Evolutionary conservation across 2,797 vertebrate genomes (phyloP).

Genomic region (Pelodytes ibericus): DNA sequence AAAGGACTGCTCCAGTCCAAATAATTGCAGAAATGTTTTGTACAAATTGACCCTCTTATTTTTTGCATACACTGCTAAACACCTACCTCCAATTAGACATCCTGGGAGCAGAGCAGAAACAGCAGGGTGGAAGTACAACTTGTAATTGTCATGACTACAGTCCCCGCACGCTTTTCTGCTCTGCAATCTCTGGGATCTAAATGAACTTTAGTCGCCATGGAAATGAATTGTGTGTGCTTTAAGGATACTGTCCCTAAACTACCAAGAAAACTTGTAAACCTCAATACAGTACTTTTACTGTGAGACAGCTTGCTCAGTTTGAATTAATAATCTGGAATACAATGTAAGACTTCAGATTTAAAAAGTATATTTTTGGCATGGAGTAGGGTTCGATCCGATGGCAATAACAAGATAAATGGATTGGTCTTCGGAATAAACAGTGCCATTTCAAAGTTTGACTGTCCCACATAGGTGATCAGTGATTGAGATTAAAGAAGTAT

Average conservation of each 20-base stretch:
- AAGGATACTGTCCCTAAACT: constrained; percentile 29
- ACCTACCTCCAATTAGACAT: constrained; percentile 43
- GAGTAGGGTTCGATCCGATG: no score
- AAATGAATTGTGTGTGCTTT: constrained; percentile 19
- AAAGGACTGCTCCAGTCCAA: not conserved
- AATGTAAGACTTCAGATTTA: no score
- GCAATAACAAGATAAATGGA: no score
- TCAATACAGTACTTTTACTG: not conserved
- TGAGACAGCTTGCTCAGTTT: not conserved
- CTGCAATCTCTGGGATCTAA: constrained; percentile 9
- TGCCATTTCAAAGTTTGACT: no score
- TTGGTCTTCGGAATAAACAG: no score
- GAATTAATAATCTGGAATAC: no score
- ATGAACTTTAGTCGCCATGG: constrained; percentile 33
- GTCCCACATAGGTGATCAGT: no score
- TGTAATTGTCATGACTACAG: constrained; percentile 50
- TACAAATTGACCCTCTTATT: constrained; percentile 40
- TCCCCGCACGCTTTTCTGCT: constrained; percentile 34
- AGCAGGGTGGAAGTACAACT: constrained; percentile 32
- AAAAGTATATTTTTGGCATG: no score
- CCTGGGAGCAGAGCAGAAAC: constrained; percentile 16
- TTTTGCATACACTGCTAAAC: constrained; percentile 12
- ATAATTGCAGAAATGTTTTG: constrained; percentile 38
- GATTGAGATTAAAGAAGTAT: no score
- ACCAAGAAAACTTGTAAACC: constrained; percentile 27